Base-by-base conservation (phyloP, 2,113 vertebrate genomes). In the Mixornis gularis region DNA sequence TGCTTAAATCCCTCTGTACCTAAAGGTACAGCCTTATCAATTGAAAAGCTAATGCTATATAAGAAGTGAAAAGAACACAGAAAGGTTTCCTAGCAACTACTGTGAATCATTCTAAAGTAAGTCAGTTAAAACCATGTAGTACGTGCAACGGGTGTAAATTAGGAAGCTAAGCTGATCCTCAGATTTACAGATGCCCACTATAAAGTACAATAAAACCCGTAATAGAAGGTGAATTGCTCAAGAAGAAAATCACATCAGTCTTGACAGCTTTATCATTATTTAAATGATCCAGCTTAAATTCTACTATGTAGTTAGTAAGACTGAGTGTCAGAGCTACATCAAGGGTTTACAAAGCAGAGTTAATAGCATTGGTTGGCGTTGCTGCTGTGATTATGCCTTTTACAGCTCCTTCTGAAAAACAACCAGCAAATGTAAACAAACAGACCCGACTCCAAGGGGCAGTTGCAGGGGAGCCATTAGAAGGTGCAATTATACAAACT, bases 41-140 rank as follows among this genome's bases (percentile, higher is more conserved):
- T 95, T 95, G 94, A 97, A 98, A 97, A 92, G 95, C 96, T 97
- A 97, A 97, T 96, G 95, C 95, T 88, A 79, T 96, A 96, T 96
- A 96, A 96, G 97, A 97, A 96, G 88, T 90, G 92, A 97, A 96
- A 97, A 97, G 96, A 97, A 97, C 96, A 97, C 93, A 97, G 96
- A 95, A 97, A 96, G 91, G 95, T 98, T 97, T 97, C 97, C 97
- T 97, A 98, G 97, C 94, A 98, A 97, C 97, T 97, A 96, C 95
- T 95, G 94, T 96, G 92, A 97, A 97, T 97, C 93, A 84, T 94
- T 97, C 95, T 94, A 96, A 97, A 97, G 96, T 90, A 85, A 98
- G 96, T 97, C 95, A 93, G 94, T 97, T 98, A 97, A 98, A 98
- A 94, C 95, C 91, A 62, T 85, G 85, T 44, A 85, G 93, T 96